These are phyloP conservation scores for Theodoxus fluviatilis DNA, from an alignment of 2,888 invertebrate species.

Conservation along the genomic window DNA sequence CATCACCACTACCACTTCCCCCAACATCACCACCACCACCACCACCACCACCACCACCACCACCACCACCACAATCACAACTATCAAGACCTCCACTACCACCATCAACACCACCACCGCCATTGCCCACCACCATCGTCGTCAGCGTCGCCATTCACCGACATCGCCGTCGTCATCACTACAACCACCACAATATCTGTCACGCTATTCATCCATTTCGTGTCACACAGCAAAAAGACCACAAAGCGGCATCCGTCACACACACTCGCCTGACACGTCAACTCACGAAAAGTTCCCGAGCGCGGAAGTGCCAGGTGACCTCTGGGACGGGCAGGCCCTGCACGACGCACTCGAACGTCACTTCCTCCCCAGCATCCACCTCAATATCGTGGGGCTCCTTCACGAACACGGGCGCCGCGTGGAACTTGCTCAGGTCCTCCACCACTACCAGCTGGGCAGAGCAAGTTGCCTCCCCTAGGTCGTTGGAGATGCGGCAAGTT, in stretches of 20 bases:
- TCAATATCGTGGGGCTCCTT: slow-evolving; percentile 48
- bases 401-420: slow-evolving; percentile 47
- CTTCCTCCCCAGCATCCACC: slow-evolving; percentile 48
- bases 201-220: too few relatives aligned
- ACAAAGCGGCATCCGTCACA: background rate
- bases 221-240: background rate
- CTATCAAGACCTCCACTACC: too few relatives aligned
- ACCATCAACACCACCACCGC: too few relatives aligned
- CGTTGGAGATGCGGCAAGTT: slow-evolving; percentile 41
- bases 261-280: too few relatives aligned
- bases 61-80: too few relatives aligned
- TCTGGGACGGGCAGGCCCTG: slow-evolving; percentile 61
- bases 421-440: slow-evolving; percentile 43
- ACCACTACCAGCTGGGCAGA: slow-evolving; percentile 49
- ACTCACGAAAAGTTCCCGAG: slow-evolving; percentile 38
- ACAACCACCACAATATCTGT: too few relatives aligned
- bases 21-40: too few relatives aligned
- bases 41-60: too few relatives aligned
- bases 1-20: too few relatives aligned
- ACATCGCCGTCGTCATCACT: too few relatives aligned
- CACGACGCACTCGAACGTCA: slow-evolving; percentile 57
- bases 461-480: slow-evolving; percentile 52
- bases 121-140: too few relatives aligned
- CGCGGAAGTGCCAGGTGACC: slow-evolving; percentile 61
- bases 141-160: too few relatives aligned